Percentiles rank a stretch among this genome's conserved stretches.
Evolutionary conservation across 2,113 vertebrate species (phyloP).

Genomic region (Oryzias woworae): DNA sequence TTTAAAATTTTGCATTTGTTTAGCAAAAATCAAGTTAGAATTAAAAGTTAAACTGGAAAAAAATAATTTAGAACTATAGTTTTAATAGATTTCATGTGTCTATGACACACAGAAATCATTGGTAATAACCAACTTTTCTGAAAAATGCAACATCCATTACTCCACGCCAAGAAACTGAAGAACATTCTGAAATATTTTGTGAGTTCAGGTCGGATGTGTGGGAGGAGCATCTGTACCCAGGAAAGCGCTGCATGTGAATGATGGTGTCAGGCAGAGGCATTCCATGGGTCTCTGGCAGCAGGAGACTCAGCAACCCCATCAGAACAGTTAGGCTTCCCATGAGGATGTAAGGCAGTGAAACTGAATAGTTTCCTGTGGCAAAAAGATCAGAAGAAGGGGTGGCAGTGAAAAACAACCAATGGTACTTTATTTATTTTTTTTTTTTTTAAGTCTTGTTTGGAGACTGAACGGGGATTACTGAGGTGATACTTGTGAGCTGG

Average conservation of each 20-base stretch:
- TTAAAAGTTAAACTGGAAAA: no score
- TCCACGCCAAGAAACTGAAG: not conserved
- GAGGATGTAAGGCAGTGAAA: conserved; percentile 85
- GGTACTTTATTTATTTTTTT: not conserved
- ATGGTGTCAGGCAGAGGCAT: conserved; percentile 85
- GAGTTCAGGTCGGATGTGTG: not conserved
- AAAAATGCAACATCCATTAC: not conserved
- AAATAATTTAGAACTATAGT: no score
- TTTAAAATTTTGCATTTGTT: no score
- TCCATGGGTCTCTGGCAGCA: conserved; percentile 87
- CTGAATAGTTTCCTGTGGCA: conserved; percentile 81
- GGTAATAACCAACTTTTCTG: not conserved
- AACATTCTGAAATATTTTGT: not conserved
- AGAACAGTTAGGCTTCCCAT: conserved; percentile 85
- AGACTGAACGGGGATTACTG: conserved; percentile 4
- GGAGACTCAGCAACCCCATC: conserved; percentile 85
- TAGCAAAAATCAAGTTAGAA: no score
- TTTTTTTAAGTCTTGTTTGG: conserved; percentile 2
- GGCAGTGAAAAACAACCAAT: conserved; percentile 23
- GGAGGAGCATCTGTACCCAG: conserved; percentile 74
- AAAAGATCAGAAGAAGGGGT: conserved; percentile 10
- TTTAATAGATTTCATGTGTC: not conserved
- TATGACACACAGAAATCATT: not conserved
- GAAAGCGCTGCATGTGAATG: conserved; percentile 83
- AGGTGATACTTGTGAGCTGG: not conserved